Base-by-base conservation (phyloP, 2,797 vertebrate genomes). In the Gallinago solitaria region DNA sequence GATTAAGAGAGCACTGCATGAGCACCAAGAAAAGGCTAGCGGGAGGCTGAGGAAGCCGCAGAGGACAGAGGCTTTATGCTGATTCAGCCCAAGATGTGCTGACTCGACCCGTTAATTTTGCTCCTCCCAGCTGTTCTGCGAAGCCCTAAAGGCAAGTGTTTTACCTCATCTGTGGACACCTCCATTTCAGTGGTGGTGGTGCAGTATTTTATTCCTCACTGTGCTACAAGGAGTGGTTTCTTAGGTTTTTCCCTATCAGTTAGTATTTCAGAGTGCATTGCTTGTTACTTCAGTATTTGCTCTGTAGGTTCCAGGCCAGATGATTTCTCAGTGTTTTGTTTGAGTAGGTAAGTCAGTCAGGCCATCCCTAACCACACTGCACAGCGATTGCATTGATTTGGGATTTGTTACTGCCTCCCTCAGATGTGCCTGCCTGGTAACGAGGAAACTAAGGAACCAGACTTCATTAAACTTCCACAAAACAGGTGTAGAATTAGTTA, bases 31-130 rank as follows among this genome's bases (percentile, higher is more conserved):
- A n/a, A 33, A 47, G 67, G 25, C 14, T 50, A 53, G 37, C 41
- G 1, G 0, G n/a, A 15, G 3, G 6, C 41, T 43, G 67, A 25
- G 8, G 16, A 35, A 25, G 39, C 57, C 10, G n/a, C 8, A 17
- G 9, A 50, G 23, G 30, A 53, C 1, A 16, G 50, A 16, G 37
- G 11, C 19, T 85, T 70, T 63, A 19, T 41, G 50, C 47, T 24
- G 12, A 20, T 24, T 33, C 21, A 16, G 12, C 9, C 10, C 17
- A 45, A 54, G 47, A n/a, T 0, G 2, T 24, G 15, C 48, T 56
- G 28, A 30, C 24, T 23, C 0, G 0, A 11, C 9, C 13, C 17
- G 23, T 51, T 59, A 18, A 45, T 71, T 67, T 23, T 54, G n/a
- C 30, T 82, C 28, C 43, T 80, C 19, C 23, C 9, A 35, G 23